These are phyloP conservation scores for Ophion ellenae DNA, from an alignment of 2,888 invertebrate species.

Conservation along the genomic window DNA sequence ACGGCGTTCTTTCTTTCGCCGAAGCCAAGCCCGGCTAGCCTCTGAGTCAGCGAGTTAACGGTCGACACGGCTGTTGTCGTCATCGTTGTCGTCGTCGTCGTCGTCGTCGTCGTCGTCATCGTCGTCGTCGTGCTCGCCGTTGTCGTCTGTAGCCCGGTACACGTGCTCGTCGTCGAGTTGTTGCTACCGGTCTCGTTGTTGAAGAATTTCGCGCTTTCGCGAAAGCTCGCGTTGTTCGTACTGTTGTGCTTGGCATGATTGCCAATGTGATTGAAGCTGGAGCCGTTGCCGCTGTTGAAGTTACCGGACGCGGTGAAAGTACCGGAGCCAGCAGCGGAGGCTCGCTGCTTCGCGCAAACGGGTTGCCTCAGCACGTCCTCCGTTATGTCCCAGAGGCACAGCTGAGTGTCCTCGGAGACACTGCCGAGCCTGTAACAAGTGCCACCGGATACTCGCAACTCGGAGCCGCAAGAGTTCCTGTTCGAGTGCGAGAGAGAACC, in stretches of 20 bases:
- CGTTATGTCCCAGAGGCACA: slow-evolving; percentile 99
- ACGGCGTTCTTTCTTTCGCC: slow-evolving; percentile 86
- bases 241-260: slow-evolving; percentile 80
- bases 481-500: slow-evolving; percentile 81
- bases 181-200: slow-evolving; percentile 75
- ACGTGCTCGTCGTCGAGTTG: slow-evolving; percentile 58
- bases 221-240: slow-evolving; percentile 78
- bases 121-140: slow-evolving; percentile 68
- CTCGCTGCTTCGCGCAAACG: slow-evolving; percentile 83
- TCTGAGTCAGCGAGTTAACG: slow-evolving; percentile 89
- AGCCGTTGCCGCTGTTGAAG: slow-evolving; percentile 81
- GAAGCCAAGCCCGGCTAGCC: slow-evolving; percentile 90
- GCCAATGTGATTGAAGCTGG: slow-evolving; percentile 77
- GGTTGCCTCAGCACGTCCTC: slow-evolving; percentile 96
- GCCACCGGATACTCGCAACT: slow-evolving; percentile 83
- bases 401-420: slow-evolving; percentile 98
- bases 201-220: slow-evolving; percentile 76
- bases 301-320: slow-evolving; percentile 79
- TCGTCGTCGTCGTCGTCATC: slow-evolving; percentile 47
- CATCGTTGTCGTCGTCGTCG: slow-evolving; percentile 23
- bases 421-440: slow-evolving; percentile 95
- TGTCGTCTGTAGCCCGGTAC: slow-evolving; percentile 56
- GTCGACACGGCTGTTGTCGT: slow-evolving; percentile 82
- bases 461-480: slow-evolving; percentile 83
- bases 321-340: slow-evolving; percentile 80